Evolutionary conservation across 2,888 invertebrate genomes (phyloP).

Genomic region (Elgonia sp.): DNA sequence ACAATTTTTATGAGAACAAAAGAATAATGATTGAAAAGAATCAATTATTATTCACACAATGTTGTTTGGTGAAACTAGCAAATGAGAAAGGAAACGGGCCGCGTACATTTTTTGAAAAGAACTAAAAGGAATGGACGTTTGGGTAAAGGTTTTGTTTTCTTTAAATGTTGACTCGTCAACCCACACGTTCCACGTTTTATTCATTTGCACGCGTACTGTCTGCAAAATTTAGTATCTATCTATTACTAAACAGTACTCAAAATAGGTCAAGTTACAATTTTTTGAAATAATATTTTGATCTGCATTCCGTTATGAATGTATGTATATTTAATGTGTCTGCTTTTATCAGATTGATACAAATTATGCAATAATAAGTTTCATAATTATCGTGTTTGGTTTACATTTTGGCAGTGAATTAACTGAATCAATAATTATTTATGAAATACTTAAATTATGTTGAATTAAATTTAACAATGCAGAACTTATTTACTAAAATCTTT

Average conservation of each 20-base stretch:
- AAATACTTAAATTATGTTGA: too few relatives aligned
- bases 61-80: slow-evolving; percentile 52
- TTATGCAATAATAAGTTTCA: too few relatives aligned
- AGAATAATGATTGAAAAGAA: slow-evolving; percentile 31
- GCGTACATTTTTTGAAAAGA: slow-evolving; percentile 41
- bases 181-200: slow-evolving; percentile 5
- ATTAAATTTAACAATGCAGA: too few relatives aligned
- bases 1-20: slow-evolving; percentile 16
- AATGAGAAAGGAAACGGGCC: slow-evolving; percentile 53
- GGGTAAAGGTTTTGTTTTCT: slow-evolving; percentile 26
- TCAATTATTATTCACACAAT: slow-evolving; percentile 39
- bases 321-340: too few relatives aligned
- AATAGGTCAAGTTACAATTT: background rate
- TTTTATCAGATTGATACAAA: too few relatives aligned
- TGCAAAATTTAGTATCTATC: background rate
- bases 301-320: background rate
- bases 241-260: background rate
- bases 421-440: too few relatives aligned
- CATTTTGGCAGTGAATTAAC: too few relatives aligned
- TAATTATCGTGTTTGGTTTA: too few relatives aligned
- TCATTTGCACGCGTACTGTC: background rate
- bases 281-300: background rate
- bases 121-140: slow-evolving; percentile 11
- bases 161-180: slow-evolving; percentile 18
- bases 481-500: too few relatives aligned